A percentile compares a stretch with the other conserved stretches of the same genome.
phyloP scores from a whole-genome alignment of 2,113 vertebrate species.

The Catagonus wagneri region DNA sequence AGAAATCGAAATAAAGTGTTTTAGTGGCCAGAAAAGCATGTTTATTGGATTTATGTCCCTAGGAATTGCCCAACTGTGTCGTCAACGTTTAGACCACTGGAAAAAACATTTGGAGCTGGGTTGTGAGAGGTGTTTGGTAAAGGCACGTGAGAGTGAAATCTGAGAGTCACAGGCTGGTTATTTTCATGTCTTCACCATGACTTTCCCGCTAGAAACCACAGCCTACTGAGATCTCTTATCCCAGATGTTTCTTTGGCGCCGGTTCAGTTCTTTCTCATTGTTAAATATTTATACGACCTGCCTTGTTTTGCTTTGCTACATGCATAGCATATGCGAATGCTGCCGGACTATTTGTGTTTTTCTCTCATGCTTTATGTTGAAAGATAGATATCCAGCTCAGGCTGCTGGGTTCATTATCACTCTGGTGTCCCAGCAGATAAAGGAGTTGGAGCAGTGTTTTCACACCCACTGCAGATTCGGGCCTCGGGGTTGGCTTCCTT shows the following conservation, averaged over 20 bases:
- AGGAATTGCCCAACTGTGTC: constrained; percentile 39
- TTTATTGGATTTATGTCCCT: background rate
- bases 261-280: constrained; percentile 73
- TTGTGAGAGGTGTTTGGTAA: constrained; percentile 45
- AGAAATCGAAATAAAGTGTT: constrained; percentile 37
- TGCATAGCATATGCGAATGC: constrained; percentile 28
- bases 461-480: accelerated
- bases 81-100: background rate
- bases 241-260: constrained; percentile 84
- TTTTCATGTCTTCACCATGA: constrained; percentile 52
- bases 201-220: constrained; percentile 59
- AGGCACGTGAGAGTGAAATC: background rate
- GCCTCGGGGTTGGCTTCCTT: background rate
- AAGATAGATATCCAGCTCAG: background rate
- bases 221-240: constrained; percentile 64
- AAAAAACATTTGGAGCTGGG: background rate
- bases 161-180: background rate
- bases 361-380: background rate
- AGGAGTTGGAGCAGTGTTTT: background rate
- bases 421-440: background rate
- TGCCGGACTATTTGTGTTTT: background rate
- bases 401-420: background rate
- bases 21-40: constrained; percentile 37
- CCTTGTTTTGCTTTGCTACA: constrained; percentile 72
- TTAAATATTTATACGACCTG: constrained; percentile 82